Conservation (phyloP, 2,888 invertebrate species). For the Drosophila mercatorum region DNA sequence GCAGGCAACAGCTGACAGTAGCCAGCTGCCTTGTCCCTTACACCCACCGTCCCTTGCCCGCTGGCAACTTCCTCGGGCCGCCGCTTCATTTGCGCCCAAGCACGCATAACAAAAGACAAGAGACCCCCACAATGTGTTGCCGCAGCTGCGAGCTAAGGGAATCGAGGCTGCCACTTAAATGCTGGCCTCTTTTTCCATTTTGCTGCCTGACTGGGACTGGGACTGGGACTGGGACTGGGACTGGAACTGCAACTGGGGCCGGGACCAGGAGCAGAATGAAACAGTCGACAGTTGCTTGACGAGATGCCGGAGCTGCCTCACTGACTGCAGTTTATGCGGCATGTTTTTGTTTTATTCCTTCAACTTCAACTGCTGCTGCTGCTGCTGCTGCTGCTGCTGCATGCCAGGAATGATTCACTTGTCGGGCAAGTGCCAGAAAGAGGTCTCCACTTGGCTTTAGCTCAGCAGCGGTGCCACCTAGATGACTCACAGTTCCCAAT, state of each 20-base stretch:
- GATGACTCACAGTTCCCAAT: constrained; percentile 41
- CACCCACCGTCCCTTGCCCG: constrained; percentile 3
- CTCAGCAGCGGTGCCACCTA: constrained; percentile 53
- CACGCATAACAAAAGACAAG: constrained; percentile 78
- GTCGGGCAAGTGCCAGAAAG: constrained; percentile 73
- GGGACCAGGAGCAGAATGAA: constrained; percentile 39
- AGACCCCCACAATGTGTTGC: constrained; percentile 53
- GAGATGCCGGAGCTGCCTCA: constrained; percentile 70
- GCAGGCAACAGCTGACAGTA: constrained; percentile 68
- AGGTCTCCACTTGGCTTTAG: constrained; percentile 63
- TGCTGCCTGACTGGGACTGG: constrained; percentile 55
- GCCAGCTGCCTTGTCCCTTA: not conserved
- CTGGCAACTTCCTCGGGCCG: constrained; percentile 35
- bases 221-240: constrained; percentile 3
- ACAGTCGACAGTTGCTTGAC: constrained; percentile 79
- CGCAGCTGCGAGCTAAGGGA: constrained; percentile 42
- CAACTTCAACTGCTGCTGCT: not conserved
- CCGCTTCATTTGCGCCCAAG: constrained; percentile 81
- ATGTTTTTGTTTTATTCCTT: constrained; percentile 22
- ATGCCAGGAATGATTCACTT: constrained; percentile 75
- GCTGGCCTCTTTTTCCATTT: constrained; percentile 66
- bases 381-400: constrained; percentile 25
- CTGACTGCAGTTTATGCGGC: constrained; percentile 65
- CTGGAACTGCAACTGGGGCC: not conserved
- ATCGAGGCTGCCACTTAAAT: constrained; percentile 62